Evolutionary conservation across 1,140 invertebrate species (phyloP).

Genomic region (Odontomachus brunneus): DNA sequence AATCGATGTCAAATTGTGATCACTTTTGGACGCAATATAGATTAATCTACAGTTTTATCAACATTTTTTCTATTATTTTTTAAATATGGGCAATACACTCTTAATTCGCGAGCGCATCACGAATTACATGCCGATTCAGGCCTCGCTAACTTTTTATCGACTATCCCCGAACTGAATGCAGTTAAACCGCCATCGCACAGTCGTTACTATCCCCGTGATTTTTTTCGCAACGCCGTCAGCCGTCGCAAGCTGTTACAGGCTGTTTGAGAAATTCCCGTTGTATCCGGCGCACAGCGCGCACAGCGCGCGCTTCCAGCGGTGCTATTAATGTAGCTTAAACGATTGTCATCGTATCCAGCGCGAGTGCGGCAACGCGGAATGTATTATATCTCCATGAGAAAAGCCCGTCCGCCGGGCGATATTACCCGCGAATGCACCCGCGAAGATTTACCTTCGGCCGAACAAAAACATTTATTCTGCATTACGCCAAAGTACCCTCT

Average conservation of each 20-base stretch:
- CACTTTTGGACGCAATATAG: too few species aligned
- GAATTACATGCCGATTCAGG: too few species aligned
- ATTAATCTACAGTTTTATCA: too few species aligned
- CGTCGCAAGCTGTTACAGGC: background rate
- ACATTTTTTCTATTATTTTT: too few species aligned
- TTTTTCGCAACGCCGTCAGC: constrained; percentile 25
- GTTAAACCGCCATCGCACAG: background rate
- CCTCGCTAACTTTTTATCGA: constrained; percentile 24
- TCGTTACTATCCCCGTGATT: background rate
- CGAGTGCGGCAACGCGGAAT: constrained; percentile 39
- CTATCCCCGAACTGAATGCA: background rate
- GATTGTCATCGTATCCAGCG: constrained; percentile 38
- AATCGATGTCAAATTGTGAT: too few species aligned
- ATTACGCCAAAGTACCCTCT: constrained; percentile 51
- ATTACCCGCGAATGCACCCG: constrained; percentile 37
- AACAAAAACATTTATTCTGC: constrained; percentile 54
- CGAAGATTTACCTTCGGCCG: constrained; percentile 50
- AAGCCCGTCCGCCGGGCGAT: constrained; percentile 33
- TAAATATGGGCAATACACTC: too few species aligned
- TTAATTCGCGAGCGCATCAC: too few species aligned
- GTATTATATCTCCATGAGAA: constrained; percentile 58
- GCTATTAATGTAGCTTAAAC: constrained; percentile 57
- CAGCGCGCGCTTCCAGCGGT: background rate
- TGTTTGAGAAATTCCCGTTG: constrained; percentile 25
- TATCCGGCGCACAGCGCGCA: background rate